A percentile compares a stretch with the other conserved stretches of the same genome.
Evolutionary conservation across 1,140 invertebrate species (phyloP).

Genomic region (Latrodectus geometricus): DNA sequence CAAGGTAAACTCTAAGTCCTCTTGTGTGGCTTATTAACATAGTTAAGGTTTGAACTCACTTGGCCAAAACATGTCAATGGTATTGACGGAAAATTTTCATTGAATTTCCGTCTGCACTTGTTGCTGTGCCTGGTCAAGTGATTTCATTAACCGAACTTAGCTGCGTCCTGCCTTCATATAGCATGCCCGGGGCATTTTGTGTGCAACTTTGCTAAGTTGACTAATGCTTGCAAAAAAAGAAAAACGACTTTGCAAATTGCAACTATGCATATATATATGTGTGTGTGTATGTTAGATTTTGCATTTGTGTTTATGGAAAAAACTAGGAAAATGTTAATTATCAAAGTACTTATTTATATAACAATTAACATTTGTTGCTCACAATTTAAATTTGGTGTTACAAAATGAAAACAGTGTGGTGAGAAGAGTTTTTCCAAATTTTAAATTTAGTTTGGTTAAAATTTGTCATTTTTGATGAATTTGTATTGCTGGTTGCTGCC

Average conservation of each 20-base stretch:
- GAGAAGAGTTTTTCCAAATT: too few species aligned
- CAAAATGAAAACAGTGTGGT: too few species aligned
- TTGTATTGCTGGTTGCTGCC: constrained; percentile 29
- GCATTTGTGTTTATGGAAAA: constrained; percentile 43
- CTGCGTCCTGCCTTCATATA: constrained; percentile 52
- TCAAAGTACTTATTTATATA: too few species aligned
- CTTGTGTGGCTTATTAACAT: constrained; percentile 56
- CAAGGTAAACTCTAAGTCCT: constrained; percentile 63
- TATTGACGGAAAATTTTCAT: not conserved
- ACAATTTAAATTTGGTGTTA: too few species aligned
- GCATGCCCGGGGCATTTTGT: constrained; percentile 38
- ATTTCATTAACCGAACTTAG: constrained; percentile 35
- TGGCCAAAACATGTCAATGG: constrained; percentile 22
- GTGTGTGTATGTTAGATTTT: constrained; percentile 8
- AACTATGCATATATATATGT: constrained; percentile 23
- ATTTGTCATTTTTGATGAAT: too few species aligned
- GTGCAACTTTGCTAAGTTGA: not conserved
- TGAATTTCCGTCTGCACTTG: too few species aligned
- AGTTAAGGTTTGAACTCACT: constrained; percentile 48
- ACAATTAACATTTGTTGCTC: too few species aligned
- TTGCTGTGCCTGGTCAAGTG: constrained; percentile 26
- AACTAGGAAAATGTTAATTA: not conserved
- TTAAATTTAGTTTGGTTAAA: too few species aligned
- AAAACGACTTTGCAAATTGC: not conserved
- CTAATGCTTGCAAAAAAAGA: not conserved